Evolutionary conservation across 2,888 invertebrate genomes (phyloP), one percentile per base, ranked within the genome.

Genomic region (Lypha dubia): DNA sequence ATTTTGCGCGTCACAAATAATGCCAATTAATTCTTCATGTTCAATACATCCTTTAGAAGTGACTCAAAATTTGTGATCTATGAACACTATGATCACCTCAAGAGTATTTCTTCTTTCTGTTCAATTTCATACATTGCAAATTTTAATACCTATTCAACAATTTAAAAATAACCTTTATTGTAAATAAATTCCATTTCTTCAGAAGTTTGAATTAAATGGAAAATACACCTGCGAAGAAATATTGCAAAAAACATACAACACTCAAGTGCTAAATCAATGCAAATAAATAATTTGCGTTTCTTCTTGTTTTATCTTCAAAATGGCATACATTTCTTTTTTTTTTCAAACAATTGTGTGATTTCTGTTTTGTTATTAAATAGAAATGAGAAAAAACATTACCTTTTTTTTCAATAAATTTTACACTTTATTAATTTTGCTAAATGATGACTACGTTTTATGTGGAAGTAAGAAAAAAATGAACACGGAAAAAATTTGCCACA

Each of bases 401-500:
- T 56, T 56, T 75, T 53, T 51, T 38, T 35, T 15, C 22, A 62
- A 22, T 6, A 38, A 41, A 41, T 53, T 53, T 51, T 8, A 1
- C 15, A 53, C 58, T 51, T 58, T 35, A 56, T 56, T 24, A 32
- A 46, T 8, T 24, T 7, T 11, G 24, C 15, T 13, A 32, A 58
- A 58, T 32, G 28, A 44, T n/a, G n/a, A n/a, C n/a, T n/a, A n/a
- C n/a, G n/a, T n/a, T 53, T 67, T 68, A 41, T 53, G 7, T 46
- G 1, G 1, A n/a, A 6, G 5, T 35, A 58, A 22, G 11, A 41
- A 58, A 9, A 15, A 15, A 32, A n/a, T n/a, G n/a, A 56, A 41
- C 7, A 38, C 24, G n/a, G 1, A 41, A 28, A 51, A 68, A 51
- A 68, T 11, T n/a, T 68, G 68, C 51, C 60, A 77, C 68, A 68